Evolutionary conservation across 2,797 vertebrate species (phyloP), one percentile per base, ranked within the genome.

Genomic region (Thamnophis elegans): DNA sequence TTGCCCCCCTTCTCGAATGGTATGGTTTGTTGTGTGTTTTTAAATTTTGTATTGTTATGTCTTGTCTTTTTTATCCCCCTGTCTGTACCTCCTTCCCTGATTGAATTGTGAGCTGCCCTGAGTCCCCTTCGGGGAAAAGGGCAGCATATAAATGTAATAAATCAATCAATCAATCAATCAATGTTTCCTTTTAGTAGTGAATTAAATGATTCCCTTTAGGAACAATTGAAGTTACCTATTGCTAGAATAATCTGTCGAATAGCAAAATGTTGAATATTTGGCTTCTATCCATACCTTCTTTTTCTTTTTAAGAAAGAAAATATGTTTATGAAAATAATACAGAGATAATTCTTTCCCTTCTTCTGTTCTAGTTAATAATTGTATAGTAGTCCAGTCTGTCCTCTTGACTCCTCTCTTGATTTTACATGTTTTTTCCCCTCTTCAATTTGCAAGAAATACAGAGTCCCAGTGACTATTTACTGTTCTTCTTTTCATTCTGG

Each of bases 241-340:
- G 95, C 96, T 97, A 96, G 95, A 88, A 94, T 97, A 95, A 96
- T 97, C 96, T 95, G 94, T 96, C 93, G 96, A 95, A 89, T 93
- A 90, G 97, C 95, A 95, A 97, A 97, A 97, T 96, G 95, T 97
- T 97, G 97, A 97, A 97, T 96, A 96, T 96, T 97, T 97, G 96
- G 96, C 97, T 97, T 95, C 96, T 78, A 95, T 97, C 96, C 96
- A 96, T 91, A 95, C 54, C 89, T 96, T 96, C 94, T 96, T 94
- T 96, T 91, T 91, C 92, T 92, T 97, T 96, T 96, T 94, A 94
- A 26, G 42, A 42, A 42, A 42, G 2, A 2, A 42, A 42, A 42
- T 42, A 42, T 93, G 96, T 97, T 95, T 87, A 92, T 95, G 92
- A 56, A 1, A 92, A 88, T n/a, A n/a, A 36, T 95, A 96, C 94